A percentile compares a stretch with the other conserved stretches of the same genome.
Conservation (phyloP, 2,113 vertebrate genomes). For the Blennius ocellaris region DNA sequence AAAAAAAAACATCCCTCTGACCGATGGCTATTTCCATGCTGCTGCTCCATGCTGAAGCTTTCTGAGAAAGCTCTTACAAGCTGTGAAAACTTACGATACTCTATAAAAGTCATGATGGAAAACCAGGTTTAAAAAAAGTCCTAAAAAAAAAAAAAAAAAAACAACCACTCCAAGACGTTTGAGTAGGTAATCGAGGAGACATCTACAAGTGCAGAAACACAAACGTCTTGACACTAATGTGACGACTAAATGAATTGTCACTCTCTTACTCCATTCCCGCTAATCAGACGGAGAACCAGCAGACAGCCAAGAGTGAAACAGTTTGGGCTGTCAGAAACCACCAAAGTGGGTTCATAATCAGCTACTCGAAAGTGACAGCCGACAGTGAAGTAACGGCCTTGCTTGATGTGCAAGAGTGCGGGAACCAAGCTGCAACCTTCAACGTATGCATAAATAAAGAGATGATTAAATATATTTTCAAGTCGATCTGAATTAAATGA, state of each 20-base stretch:
- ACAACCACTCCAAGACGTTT: neutral
- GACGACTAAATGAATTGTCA: neutral
- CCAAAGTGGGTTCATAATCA: conserved; percentile 10
- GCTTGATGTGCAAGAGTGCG: conserved; percentile 6
- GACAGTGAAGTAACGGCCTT: conserved; percentile 1
- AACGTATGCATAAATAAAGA: too few relatives aligned
- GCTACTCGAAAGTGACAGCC: conserved; percentile 3
- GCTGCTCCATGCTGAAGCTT: too few relatives aligned
- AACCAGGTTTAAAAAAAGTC: too few relatives aligned
- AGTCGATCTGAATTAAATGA: neutral
- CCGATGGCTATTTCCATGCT: too few relatives aligned
- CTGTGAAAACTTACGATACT: too few relatives aligned
- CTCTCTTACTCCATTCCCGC: conserved; percentile 4
- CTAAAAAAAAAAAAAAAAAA: too few relatives aligned
- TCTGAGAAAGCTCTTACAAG: too few relatives aligned
- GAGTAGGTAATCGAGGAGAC: conserved; percentile 1
- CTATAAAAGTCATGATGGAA: too few relatives aligned
- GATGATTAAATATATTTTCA: too few relatives aligned
- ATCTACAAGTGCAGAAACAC: neutral
- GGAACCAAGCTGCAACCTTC: neutral
- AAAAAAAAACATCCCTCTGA: too few relatives aligned
- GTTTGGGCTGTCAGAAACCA: conserved; percentile 13
- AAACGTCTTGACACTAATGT: neutral
- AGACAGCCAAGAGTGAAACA: neutral
- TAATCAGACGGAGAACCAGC: conserved; percentile 13